These are phyloP conservation scores for Gila robusta DNA, from an alignment of 2,797 vertebrate genomes.

Conservation along the genomic window DNA sequence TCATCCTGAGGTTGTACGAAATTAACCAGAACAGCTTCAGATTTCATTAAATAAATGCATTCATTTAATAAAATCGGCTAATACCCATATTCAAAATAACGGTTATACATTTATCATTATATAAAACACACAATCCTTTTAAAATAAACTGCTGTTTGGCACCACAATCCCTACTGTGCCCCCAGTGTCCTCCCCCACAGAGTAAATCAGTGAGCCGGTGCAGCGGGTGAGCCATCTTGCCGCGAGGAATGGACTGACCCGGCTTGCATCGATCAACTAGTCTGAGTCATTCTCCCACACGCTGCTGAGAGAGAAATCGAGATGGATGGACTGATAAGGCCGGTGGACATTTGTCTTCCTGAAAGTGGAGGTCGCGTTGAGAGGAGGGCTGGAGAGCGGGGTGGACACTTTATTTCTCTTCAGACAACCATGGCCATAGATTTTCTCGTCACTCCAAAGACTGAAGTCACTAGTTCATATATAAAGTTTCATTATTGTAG, in stretches of 20 bases:
- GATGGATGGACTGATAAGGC: constrained; percentile 53
- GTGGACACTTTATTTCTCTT: constrained; percentile 15
- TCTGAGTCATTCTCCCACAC: constrained; percentile 63
- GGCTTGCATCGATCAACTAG: constrained; percentile 68
- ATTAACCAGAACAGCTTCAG: constrained; percentile 31
- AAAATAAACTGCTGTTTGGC: constrained; percentile 48
- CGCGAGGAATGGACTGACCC: constrained; percentile 67
- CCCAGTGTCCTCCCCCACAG: constrained; percentile 53
- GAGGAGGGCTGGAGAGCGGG: constrained; percentile 18
- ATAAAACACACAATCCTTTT: background rate
- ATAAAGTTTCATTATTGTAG: constrained; percentile 1
- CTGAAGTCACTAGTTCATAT: constrained; percentile 4
- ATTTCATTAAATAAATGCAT: constrained; percentile 23
- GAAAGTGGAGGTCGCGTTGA: constrained; percentile 48
- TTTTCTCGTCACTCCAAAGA: constrained; percentile 20
- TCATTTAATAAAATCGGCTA: background rate
- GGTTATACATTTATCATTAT: constrained; percentile 11
- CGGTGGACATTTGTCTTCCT: constrained; percentile 58
- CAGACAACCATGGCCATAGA: constrained; percentile 15
- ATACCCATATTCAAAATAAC: background rate
- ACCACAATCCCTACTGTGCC: constrained; percentile 42
- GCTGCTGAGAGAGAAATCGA: constrained; percentile 60
- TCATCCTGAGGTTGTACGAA: constrained; percentile 8
- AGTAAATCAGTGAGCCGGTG: constrained; percentile 58
- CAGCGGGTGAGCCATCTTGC: constrained; percentile 65